Conservation (phyloP, 2,888 invertebrate genomes). For the Tricholauxania praeusta region DNA sequence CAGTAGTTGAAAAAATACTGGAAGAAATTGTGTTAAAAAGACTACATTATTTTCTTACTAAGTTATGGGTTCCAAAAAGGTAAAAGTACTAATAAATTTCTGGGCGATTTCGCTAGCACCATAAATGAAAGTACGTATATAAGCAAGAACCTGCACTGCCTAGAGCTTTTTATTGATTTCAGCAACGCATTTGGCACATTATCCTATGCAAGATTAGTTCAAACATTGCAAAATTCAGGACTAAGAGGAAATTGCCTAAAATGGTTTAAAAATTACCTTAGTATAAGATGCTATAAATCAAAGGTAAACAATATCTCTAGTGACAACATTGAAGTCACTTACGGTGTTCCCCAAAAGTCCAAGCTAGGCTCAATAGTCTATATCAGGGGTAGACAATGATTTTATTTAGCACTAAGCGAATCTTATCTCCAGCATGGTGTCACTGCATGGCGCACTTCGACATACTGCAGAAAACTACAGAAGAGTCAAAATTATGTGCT, state of each 20-base stretch:
- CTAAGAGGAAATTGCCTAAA: not conserved
- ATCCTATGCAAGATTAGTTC: not conserved
- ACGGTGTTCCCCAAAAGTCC: too few relatives aligned
- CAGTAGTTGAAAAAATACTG: too few relatives aligned
- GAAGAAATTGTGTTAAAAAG: too few relatives aligned
- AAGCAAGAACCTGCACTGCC: not conserved
- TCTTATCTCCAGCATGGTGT: too few relatives aligned
- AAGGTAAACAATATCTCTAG: too few relatives aligned
- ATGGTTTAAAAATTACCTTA: slow-evolving; percentile 1
- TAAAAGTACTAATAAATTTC: slow-evolving; percentile 6
- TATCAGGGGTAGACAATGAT: too few relatives aligned
- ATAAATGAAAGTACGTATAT: not conserved
- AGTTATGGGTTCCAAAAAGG: slow-evolving; percentile 15
- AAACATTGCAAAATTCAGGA: not conserved
- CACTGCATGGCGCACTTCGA: too few relatives aligned
- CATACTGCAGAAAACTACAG: too few relatives aligned
- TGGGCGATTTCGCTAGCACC: not conserved
- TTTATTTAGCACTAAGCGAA: too few relatives aligned
- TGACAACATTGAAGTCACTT: too few relatives aligned
- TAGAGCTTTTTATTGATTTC: slow-evolving; percentile 5
- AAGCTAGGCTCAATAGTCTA: slow-evolving; percentile 8
- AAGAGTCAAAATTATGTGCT: too few relatives aligned
- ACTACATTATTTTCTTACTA: not conserved
- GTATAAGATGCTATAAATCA: not conserved
- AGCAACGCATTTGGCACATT: slow-evolving; percentile 22